phyloP scores from a whole-genome alignment of 2,888 invertebrate species.

The Adelphocoris suturalis region DNA sequence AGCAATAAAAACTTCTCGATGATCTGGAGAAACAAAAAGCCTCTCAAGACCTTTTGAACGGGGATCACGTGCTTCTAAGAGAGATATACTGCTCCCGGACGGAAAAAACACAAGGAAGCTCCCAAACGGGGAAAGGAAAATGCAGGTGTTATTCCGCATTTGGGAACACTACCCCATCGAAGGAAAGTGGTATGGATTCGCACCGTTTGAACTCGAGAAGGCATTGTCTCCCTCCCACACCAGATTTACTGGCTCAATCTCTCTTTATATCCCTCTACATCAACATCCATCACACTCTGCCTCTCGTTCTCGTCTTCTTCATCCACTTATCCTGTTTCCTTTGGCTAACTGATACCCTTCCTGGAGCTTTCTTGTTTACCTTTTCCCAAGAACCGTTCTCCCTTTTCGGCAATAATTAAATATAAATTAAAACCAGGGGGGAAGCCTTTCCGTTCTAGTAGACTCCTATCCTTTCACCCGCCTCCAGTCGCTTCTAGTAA shows the following conservation, averaged over 20 bases:
- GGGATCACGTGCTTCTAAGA: conserved; percentile 45
- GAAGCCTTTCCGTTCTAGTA: conserved; percentile 10
- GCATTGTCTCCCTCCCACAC: conserved; percentile 64
- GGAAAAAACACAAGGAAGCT: background rate
- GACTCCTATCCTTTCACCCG: background rate
- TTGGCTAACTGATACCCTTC: conserved; percentile 70
- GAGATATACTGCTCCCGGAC: conserved; percentile 45
- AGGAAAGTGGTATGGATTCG: conserved; percentile 38
- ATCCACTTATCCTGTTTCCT: conserved; percentile 69
- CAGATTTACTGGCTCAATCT: conserved; percentile 72
- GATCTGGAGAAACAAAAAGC: background rate
- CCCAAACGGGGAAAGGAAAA: conserved; percentile 47
- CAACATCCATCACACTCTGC: conserved; percentile 67
- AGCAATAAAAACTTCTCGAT: conserved; percentile 25
- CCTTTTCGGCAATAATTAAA: conserved; percentile 63
- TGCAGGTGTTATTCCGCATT: conserved; percentile 65
- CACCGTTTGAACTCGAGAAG: conserved; percentile 63
- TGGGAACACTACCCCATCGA: conserved; percentile 53
- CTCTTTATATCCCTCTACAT: conserved; percentile 70
- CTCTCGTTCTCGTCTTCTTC: conserved; percentile 1
- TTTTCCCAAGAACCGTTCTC: conserved; percentile 47
- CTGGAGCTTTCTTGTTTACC: conserved; percentile 70
- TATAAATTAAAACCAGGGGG: conserved; percentile 67
- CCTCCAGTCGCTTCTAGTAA: background rate
- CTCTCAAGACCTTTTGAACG: conserved; percentile 28